Evolutionary conservation across 2,888 invertebrate species (phyloP).

Genomic region (Drosophila flavopinicola): DNA sequence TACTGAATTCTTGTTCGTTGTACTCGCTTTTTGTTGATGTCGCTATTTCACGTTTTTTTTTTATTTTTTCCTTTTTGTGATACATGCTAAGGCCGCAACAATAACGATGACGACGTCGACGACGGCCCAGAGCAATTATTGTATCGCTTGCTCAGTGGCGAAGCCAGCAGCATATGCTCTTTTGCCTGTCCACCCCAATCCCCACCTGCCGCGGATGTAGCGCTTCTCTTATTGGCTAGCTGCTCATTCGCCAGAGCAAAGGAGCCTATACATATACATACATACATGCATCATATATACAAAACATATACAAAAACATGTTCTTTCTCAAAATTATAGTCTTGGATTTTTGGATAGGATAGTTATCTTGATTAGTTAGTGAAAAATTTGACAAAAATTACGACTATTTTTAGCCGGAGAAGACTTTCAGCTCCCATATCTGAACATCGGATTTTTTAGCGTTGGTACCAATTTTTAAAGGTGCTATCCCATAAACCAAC

Average conservation of each 20-base stretch:
- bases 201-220: neutral
- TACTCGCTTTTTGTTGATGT: slow-evolving; percentile 44
- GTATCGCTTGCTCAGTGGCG: slow-evolving; percentile 63
- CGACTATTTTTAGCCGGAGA: no score
- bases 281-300: no score
- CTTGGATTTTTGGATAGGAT: no score
- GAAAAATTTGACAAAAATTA: no score
- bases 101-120: slow-evolving; percentile 58
- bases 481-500: no score
- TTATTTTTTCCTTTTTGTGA: slow-evolving; percentile 48
- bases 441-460: no score
- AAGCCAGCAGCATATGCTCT: slow-evolving; percentile 30
- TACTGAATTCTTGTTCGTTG: slow-evolving; percentile 57
- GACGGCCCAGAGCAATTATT: slow-evolving; percentile 73
- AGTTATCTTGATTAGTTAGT: no score
- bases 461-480: no score
- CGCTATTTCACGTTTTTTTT: slow-evolving; percentile 17
- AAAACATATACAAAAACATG: no score
- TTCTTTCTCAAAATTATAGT: no score
- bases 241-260: neutral
- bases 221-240: slow-evolving; percentile 42
- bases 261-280: slow-evolving; percentile 4
- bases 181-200: slow-evolving; percentile 14
- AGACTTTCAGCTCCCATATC: no score
- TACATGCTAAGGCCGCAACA: slow-evolving; percentile 63